phyloP scores from a whole-genome alignment of 2,888 invertebrate species.

The Cetonia aurata region DNA sequence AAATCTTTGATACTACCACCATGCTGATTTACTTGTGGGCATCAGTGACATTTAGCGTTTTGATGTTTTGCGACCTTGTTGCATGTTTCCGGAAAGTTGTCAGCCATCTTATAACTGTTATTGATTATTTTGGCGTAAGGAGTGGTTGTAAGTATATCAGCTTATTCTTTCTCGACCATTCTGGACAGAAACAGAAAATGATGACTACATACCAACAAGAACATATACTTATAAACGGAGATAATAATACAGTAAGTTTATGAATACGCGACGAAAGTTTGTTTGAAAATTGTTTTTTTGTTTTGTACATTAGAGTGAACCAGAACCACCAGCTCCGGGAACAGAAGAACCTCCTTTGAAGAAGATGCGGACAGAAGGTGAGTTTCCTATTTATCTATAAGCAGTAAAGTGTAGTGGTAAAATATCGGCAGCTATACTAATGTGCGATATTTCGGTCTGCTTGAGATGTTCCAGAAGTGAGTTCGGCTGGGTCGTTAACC shows the following conservation, averaged over 20 bases:
- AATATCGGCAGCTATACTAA: conserved; percentile 64
- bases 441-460: conserved; percentile 67
- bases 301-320: conserved; percentile 30
- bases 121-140: conserved; percentile 31
- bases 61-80: not conserved
- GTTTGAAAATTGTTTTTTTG: not conserved
- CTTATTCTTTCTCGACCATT: conserved; percentile 16
- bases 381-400: conserved; percentile 56
- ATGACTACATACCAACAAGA: conserved; percentile 64
- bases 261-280: too few species aligned
- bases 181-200: conserved; percentile 56
- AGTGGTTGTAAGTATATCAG: conserved; percentile 12
- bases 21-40: not conserved
- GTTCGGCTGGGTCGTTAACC: conserved; percentile 64
- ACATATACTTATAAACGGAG: conserved; percentile 55
- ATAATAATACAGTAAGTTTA: conserved; percentile 44
- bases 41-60: not conserved
- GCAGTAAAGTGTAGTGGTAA: conserved; percentile 55
- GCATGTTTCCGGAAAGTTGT: too few species aligned
- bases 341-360: conserved; percentile 61
- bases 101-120: conserved; percentile 30
- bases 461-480: conserved; percentile 69
- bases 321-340: conserved; percentile 62
- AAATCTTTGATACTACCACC: too few species aligned
- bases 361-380: conserved; percentile 59